These are phyloP conservation scores for Chrysaora quinquecirrha DNA, from an alignment of 30 jellyfish, hydroid and myxozoan genomes.

Conservation along the genomic window DNA sequence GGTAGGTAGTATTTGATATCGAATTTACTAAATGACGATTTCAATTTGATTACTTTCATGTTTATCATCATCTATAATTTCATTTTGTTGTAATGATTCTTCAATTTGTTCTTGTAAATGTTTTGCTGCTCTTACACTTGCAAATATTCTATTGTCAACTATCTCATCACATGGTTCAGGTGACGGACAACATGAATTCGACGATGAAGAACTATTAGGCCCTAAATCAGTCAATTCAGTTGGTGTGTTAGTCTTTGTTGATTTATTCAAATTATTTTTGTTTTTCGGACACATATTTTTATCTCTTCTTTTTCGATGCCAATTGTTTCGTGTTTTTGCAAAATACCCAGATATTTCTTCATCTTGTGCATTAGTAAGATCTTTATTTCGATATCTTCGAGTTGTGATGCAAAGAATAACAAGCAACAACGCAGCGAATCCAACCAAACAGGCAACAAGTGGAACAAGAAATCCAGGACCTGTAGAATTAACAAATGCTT, in stretches of 20 bases:
- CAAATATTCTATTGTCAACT: slow-evolving; percentile 45
- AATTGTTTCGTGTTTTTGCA: slow-evolving; percentile 60
- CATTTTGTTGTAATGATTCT: slow-evolving; percentile 41
- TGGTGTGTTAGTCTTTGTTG: slow-evolving; percentile 52
- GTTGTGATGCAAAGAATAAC: slow-evolving; percentile 68
- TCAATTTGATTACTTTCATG: background rate
- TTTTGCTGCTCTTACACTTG: slow-evolving; percentile 57
- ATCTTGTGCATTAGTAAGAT: slow-evolving; percentile 21
- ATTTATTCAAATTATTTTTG: slow-evolving; percentile 22
- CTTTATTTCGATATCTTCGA: slow-evolving; percentile 45
- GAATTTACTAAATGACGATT: background rate
- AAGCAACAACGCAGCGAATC: slow-evolving; percentile 59
- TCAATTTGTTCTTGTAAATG: slow-evolving; percentile 41
- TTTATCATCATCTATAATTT: slow-evolving; percentile 16
- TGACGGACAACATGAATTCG: slow-evolving; percentile 28
- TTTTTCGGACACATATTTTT: slow-evolving; percentile 36
- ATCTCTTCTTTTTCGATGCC: slow-evolving; percentile 57
- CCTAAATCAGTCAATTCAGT: slow-evolving; percentile 78
- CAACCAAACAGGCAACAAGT: slow-evolving; percentile 76
- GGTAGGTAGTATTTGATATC: too few relatives aligned
- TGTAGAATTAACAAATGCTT: slow-evolving; percentile 11
- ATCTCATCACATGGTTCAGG: slow-evolving; percentile 51
- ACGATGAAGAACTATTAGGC: slow-evolving; percentile 34
- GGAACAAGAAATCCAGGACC: slow-evolving; percentile 80
- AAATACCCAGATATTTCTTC: slow-evolving; percentile 51